Evolutionary conservation across 2,888 invertebrate genomes (phyloP).

Genomic region (Lathronympha strigana): DNA sequence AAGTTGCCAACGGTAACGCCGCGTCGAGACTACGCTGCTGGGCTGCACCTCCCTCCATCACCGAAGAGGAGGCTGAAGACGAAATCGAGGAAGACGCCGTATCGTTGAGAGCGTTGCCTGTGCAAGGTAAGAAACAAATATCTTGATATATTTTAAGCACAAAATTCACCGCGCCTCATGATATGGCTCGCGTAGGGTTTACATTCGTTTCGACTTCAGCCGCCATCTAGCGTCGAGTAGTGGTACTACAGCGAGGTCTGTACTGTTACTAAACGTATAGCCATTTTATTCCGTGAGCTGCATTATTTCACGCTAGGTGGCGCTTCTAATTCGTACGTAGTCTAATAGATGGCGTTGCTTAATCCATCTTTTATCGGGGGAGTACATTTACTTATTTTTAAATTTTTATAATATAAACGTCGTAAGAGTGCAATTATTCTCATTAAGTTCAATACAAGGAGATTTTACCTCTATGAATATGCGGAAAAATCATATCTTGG

Average conservation of each 20-base stretch:
- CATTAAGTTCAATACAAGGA: too few species aligned
- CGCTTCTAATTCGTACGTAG: conserved; percentile 29
- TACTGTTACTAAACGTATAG: not conserved
- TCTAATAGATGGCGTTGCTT: conserved; percentile 6
- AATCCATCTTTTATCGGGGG: not conserved
- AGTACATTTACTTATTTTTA: not conserved
- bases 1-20: conserved; percentile 82
- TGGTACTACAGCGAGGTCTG: not conserved
- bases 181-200: not conserved
- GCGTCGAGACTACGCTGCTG: conserved; percentile 86
- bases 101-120: conserved; percentile 86
- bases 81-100: conserved; percentile 86
- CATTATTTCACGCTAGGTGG: conserved; percentile 56
- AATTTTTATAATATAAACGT: not conserved
- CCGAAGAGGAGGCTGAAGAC: conserved; percentile 87
- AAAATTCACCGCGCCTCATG: not conserved
- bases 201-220: conserved; percentile 15
- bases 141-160: not conserved
- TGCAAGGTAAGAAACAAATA: conserved; percentile 78
- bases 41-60: conserved; percentile 87
- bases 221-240: conserved; percentile 57
- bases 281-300: not conserved
- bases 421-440: too few species aligned
- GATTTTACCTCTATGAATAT: too few species aligned
- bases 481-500: too few species aligned